Evolutionary conservation across 2,888 invertebrate genomes (phyloP).

Genomic region (Agapostemon virescens): DNA sequence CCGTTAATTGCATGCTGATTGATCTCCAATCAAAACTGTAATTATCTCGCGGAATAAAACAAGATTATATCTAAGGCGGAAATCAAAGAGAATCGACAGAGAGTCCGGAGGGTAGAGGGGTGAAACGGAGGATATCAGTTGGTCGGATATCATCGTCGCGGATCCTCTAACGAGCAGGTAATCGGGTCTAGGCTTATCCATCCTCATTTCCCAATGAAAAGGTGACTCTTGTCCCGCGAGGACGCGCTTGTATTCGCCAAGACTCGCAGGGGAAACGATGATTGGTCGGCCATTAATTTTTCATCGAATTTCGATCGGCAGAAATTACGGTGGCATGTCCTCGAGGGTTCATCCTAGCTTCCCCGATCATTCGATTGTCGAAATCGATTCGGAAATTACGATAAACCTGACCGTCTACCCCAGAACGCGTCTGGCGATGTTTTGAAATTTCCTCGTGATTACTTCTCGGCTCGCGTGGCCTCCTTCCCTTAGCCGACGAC

Average conservation of each 20-base stretch:
- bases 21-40: slow-evolving; percentile 36
- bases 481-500: slow-evolving; percentile 18
- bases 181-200: slow-evolving; percentile 67
- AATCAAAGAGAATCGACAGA: slow-evolving; percentile 34
- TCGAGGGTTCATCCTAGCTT: slow-evolving; percentile 44
- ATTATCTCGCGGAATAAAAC: slow-evolving; percentile 46
- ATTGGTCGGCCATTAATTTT: slow-evolving; percentile 70
- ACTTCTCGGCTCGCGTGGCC: slow-evolving; percentile 35
- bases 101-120: neutral
- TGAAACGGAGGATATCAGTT: slow-evolving; percentile 34
- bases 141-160: slow-evolving; percentile 56
- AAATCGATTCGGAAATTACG: slow-evolving; percentile 78
- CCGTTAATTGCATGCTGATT: neutral
- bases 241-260: slow-evolving; percentile 14
- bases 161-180: slow-evolving; percentile 67
- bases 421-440: slow-evolving; percentile 63
- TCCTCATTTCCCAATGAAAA: slow-evolving; percentile 72
- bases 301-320: slow-evolving; percentile 71
- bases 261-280: slow-evolving; percentile 10
- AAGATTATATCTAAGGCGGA: slow-evolving; percentile 35
- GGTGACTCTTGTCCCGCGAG: slow-evolving; percentile 43
- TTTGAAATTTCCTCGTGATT: slow-evolving; percentile 74
- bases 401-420: slow-evolving; percentile 53
- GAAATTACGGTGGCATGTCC: slow-evolving; percentile 46
- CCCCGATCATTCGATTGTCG: slow-evolving; percentile 78